phyloP scores from a whole-genome alignment of 2,888 invertebrate species.

The Loripinus fragilis region DNA sequence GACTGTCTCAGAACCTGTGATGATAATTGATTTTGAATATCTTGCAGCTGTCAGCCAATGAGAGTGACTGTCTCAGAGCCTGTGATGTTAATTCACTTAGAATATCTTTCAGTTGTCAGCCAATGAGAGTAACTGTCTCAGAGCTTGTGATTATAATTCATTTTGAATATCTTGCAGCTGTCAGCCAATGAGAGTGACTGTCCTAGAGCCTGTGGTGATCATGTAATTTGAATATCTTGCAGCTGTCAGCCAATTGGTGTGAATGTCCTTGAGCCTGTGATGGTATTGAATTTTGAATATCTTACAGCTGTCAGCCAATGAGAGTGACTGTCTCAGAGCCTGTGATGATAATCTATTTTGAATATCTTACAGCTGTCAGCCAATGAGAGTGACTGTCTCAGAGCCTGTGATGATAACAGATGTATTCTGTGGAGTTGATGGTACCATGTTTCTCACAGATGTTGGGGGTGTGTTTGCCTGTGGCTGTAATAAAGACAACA shows the following conservation, averaged over 20 bases:
- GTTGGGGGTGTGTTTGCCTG: slow-evolving; percentile 87
- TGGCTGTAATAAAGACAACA: slow-evolving; percentile 88
- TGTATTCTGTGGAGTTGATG: slow-evolving; percentile 87
- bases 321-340: slow-evolving; percentile 84
- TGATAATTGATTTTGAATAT: no score
- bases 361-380: slow-evolving; percentile 84
- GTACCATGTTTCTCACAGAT: slow-evolving; percentile 87
- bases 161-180: slow-evolving; percentile 84
- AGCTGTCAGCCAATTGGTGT: slow-evolving; percentile 85
- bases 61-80: slow-evolving; percentile 84
- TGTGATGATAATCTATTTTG: slow-evolving; percentile 84
- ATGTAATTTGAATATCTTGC: no score
- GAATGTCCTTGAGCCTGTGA: slow-evolving; percentile 84
- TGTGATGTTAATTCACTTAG: no score
- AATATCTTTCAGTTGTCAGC: slow-evolving; percentile 84
- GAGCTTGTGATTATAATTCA: slow-evolving; percentile 85
- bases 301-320: slow-evolving; percentile 84
- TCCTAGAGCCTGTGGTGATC: slow-evolving; percentile 85
- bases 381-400: slow-evolving; percentile 84
- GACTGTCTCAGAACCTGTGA: no score
- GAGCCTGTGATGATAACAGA: slow-evolving; percentile 85
- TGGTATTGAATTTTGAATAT: slow-evolving; percentile 84
- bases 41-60: slow-evolving; percentile 84
- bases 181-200: slow-evolving; percentile 83
- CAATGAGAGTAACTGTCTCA: slow-evolving; percentile 84